Conservation (phyloP, 35 echinoderm and acorn worm genomes). For the Strongylocentrotus purpuratus region DNA sequence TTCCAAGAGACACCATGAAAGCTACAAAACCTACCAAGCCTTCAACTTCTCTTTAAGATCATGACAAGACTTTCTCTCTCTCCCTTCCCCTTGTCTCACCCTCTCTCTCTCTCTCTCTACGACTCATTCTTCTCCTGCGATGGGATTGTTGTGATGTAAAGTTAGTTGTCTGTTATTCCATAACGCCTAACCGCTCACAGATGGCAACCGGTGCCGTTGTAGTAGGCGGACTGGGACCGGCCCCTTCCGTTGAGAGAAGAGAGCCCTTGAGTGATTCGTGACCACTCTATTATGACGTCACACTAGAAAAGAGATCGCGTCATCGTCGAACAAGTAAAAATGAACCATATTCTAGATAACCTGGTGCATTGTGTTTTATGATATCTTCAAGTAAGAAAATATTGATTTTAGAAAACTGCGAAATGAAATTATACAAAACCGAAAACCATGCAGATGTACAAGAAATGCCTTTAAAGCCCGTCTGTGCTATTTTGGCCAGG, state of each 20-base stretch:
- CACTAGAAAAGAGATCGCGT: neutral
- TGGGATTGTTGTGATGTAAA: neutral
- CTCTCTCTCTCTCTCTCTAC: neutral
- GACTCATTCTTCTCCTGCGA: neutral
- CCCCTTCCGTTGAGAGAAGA: slow-evolving; percentile 20
- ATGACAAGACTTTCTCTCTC: neutral
- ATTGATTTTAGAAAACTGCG: too few relatives aligned
- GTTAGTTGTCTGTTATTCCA: slow-evolving; percentile 1
- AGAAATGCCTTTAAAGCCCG: too few relatives aligned
- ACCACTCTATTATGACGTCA: slow-evolving; percentile 22
- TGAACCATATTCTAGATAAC: too few relatives aligned
- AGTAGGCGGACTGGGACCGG: slow-evolving; percentile 10
- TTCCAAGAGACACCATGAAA: neutral
- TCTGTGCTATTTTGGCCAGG: too few relatives aligned
- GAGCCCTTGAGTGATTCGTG: neutral
- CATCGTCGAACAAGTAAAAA: neutral
- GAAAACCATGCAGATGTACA: too few relatives aligned
- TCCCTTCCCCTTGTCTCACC: neutral
- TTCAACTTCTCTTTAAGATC: neutral
- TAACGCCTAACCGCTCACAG: slow-evolving; percentile 7
- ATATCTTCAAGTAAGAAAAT: too few relatives aligned
- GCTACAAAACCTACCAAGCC: neutral
- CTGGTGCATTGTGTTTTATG: too few relatives aligned
- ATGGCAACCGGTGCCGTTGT: neutral
- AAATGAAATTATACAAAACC: too few relatives aligned